Conservation (phyloP, 1,140 invertebrate species). For the Aphelenchoides fujianensis region DNA sequence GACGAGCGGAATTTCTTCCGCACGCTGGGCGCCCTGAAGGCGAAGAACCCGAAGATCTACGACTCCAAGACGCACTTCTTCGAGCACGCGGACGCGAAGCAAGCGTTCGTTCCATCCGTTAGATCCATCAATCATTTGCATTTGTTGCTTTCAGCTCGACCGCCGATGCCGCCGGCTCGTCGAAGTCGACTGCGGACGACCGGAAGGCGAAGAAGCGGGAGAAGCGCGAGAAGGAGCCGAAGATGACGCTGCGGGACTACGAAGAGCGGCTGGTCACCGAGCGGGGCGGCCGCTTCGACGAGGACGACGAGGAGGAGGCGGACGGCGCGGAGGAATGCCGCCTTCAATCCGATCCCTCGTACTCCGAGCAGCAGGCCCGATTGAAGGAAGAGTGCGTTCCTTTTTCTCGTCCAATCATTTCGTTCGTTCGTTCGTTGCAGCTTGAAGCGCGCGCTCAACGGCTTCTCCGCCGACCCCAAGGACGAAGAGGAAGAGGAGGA, state of each 20-base stretch:
- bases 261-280: constrained; percentile 75
- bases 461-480: too few species aligned
- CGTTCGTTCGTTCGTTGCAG: constrained; percentile 45
- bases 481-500: too few species aligned
- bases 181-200: too few species aligned
- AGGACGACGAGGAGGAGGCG: constrained; percentile 36
- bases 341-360: constrained; percentile 63
- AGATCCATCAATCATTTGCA: too few species aligned
- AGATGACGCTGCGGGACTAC: constrained; percentile 75
- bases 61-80: constrained; percentile 76
- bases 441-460: constrained; percentile 54
- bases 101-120: neutral
- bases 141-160: too few species aligned
- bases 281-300: constrained; percentile 67
- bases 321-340: too few species aligned
- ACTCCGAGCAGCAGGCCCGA: constrained; percentile 72
- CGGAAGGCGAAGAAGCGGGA: too few species aligned
- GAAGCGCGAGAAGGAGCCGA: constrained; percentile 68
- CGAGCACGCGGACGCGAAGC: constrained; percentile 62
- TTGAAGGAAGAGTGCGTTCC: constrained; percentile 73
- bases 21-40: constrained; percentile 78
- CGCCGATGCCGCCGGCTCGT: too few species aligned
- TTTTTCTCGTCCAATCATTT: too few species aligned
- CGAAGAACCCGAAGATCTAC: constrained; percentile 82
- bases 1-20: constrained; percentile 82